Percentiles rank a stretch among this genome's conserved stretches.
These are phyloP conservation scores for Strix aluco DNA, from an alignment of 2,113 vertebrate genomes.

Conservation along the genomic window DNA sequence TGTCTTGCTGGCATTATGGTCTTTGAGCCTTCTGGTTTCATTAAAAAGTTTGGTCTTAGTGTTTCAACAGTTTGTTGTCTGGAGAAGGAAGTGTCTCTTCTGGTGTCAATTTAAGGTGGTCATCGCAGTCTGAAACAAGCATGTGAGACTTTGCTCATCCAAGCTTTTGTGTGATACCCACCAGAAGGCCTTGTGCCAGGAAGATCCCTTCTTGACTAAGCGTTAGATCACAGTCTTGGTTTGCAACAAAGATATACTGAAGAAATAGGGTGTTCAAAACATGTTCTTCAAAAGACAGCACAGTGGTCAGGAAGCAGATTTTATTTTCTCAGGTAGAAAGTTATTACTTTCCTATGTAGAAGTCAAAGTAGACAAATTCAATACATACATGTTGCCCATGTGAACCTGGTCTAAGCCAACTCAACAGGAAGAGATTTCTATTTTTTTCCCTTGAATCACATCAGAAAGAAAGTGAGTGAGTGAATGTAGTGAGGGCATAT, in stretches of 20 bases:
- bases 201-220: constrained; percentile 28
- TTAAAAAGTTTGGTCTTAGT: constrained; percentile 39
- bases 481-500: neutral
- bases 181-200: neutral
- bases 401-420: neutral
- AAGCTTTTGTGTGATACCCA: neutral
- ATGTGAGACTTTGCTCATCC: constrained; percentile 40
- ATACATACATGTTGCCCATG: neutral
- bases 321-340: neutral
- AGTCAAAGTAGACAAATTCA: neutral
- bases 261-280: neutral
- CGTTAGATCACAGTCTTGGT: neutral
- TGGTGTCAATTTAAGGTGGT: constrained; percentile 48
- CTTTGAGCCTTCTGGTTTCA: constrained; percentile 46
- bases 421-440: neutral
- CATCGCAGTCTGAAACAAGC: constrained; percentile 22
- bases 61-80: constrained; percentile 63
- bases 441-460: neutral
- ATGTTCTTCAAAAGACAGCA: neutral
- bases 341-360: neutral
- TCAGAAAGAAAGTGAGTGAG: neutral
- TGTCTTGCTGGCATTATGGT: constrained; percentile 50
- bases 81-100: constrained; percentile 6
- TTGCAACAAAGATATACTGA: neutral
- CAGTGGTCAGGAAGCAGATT: neutral